These are phyloP conservation scores for Sebastes miniatus DNA, from an alignment of 2,797 vertebrate genomes.

Conservation along the genomic window DNA sequence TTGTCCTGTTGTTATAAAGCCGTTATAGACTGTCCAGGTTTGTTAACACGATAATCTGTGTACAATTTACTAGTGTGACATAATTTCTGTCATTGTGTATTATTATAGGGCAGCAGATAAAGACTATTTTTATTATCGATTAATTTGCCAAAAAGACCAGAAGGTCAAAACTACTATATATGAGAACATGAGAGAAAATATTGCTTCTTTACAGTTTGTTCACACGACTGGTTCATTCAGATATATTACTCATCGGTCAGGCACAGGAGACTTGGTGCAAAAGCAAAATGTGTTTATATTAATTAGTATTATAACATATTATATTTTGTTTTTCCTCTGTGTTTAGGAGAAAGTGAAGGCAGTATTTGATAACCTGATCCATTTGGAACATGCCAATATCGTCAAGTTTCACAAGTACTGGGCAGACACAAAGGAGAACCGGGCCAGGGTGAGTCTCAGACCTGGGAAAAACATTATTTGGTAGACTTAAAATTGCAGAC, in stretches of 20 bases:
- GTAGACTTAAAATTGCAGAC: neutral
- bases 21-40: neutral
- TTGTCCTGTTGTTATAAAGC: neutral
- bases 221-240: neutral
- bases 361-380: conserved; percentile 98
- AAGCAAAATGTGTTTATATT: neutral
- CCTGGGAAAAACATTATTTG: neutral
- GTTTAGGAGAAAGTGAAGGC: conserved; percentile 95
- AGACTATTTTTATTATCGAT: neutral
- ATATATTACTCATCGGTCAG: neutral
- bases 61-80: neutral
- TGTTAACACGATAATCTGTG: neutral
- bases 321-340: conserved; percentile 4
- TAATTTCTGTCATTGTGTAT: neutral
- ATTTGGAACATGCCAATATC: conserved; percentile 98
- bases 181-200: neutral
- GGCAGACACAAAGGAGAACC: conserved; percentile 95
- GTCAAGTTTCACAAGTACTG: conserved; percentile 99
- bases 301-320: neutral
- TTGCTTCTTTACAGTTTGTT: neutral
- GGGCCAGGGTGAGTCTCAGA: conserved; percentile 88
- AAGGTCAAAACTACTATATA: too few species aligned
- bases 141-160: neutral
- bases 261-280: neutral
- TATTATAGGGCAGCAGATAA: neutral